Evolutionary conservation across 2,888 invertebrate genomes (phyloP).

Genomic region (Plebejus anna): DNA sequence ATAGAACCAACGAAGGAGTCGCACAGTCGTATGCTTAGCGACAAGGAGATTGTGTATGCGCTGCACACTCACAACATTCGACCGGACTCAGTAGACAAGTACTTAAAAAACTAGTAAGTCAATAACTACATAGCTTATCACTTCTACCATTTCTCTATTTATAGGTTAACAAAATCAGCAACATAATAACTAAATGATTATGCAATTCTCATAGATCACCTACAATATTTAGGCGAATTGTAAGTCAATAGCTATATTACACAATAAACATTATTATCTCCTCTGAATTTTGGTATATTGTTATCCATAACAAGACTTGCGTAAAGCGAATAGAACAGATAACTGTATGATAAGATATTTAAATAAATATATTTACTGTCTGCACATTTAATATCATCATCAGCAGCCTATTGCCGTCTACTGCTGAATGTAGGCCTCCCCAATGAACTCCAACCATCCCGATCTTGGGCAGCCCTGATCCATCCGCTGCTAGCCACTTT

Average conservation of each 20-base stretch:
- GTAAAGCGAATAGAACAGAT: background rate
- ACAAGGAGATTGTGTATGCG: conserved; percentile 97
- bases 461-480: too few relatives aligned
- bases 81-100: conserved; percentile 92
- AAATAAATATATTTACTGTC: background rate
- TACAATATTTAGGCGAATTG: conserved; percentile 5
- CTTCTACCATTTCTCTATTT: background rate
- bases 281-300: background rate
- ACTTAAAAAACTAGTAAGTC: conserved; percentile 94
- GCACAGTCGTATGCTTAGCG: conserved; percentile 97
- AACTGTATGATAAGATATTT: background rate
- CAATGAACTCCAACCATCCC: too few relatives aligned
- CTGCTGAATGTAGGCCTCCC: too few relatives aligned
- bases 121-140: conserved; percentile 25
- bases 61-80: conserved; percentile 96
- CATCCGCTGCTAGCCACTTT: too few relatives aligned
- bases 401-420: too few relatives aligned
- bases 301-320: background rate
- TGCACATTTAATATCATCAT: background rate
- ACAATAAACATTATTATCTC: conserved; percentile 14
- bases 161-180: background rate
- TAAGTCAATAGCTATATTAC: conserved; percentile 6
- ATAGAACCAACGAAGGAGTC: conserved; percentile 97
- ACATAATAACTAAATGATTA: conserved; percentile 50
- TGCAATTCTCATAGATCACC: conserved; percentile 50